Evolutionary conservation across 2,797 vertebrate genomes (phyloP).

Genomic region (Paguma larvata): DNA sequence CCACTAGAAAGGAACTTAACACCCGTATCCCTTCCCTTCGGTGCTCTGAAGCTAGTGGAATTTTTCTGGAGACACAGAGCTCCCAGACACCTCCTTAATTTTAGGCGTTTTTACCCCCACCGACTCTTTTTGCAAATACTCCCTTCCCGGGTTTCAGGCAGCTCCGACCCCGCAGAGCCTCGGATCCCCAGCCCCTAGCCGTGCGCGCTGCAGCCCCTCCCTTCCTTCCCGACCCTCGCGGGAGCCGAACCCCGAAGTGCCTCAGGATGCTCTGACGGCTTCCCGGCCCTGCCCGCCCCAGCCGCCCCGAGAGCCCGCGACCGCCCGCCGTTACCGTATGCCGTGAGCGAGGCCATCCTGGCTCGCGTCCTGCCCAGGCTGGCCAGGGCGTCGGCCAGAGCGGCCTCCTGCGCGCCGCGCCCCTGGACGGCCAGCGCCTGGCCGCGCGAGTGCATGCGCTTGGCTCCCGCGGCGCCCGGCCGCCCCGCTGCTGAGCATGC

Average conservation of each 20-base stretch:
- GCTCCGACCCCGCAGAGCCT: neutral
- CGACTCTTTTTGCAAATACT: neutral
- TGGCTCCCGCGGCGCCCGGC: constrained; percentile 69
- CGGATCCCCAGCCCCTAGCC: accelerated
- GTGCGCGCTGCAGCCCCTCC: neutral
- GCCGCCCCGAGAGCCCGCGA: neutral
- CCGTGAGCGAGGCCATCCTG: neutral
- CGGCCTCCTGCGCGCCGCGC: neutral
- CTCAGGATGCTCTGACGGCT: neutral
- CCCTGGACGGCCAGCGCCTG: constrained; percentile 74
- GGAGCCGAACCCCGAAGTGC: constrained; percentile 58
- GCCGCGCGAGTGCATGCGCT: constrained; percentile 60
- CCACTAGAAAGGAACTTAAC: neutral
- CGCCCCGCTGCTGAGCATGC: constrained; percentile 70
- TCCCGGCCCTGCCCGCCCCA: neutral
- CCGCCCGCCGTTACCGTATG: constrained; percentile 52
- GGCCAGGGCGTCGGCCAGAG: constrained; percentile 56
- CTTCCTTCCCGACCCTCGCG: neutral
- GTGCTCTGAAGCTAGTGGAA: neutral
- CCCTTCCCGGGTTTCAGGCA: neutral
- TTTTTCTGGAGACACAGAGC: neutral
- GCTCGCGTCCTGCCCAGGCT: constrained; percentile 70
- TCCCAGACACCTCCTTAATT: neutral
- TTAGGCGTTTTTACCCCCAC: neutral
- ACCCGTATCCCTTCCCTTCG: neutral